A percentile compares a stretch with the other conserved stretches of the same genome.
Conservation (phyloP, 2,113 vertebrate genomes). For the Aegithalos caudatus region DNA sequence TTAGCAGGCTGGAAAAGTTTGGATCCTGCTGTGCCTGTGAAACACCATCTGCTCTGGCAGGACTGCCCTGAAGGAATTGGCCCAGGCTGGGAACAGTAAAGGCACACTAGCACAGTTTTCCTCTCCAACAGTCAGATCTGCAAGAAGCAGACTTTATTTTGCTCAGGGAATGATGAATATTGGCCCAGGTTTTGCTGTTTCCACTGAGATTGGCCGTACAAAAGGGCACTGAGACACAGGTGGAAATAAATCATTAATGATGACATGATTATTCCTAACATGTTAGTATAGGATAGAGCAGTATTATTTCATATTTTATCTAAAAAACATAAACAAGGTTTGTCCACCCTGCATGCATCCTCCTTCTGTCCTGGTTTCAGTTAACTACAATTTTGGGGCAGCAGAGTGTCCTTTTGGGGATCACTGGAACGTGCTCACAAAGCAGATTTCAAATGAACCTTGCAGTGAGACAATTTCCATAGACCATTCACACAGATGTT, state of each 20-base stretch:
- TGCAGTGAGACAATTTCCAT: neutral
- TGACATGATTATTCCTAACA: neutral
- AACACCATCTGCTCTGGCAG: neutral
- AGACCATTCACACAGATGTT: neutral
- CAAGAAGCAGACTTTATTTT: neutral
- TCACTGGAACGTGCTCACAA: neutral
- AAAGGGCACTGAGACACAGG: neutral
- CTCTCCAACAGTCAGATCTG: neutral
- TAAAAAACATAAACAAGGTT: neutral
- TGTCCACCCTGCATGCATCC: neutral
- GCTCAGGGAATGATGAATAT: neutral
- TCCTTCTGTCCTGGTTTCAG: neutral
- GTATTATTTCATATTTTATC: neutral
- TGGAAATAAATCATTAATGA: neutral
- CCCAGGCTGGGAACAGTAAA: neutral
- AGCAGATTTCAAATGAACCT: neutral
- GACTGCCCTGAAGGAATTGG: neutral
- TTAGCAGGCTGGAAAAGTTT: neutral
- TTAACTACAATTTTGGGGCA: neutral
- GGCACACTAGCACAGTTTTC: neutral
- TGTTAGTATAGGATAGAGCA: neutral
- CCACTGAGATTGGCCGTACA: neutral
- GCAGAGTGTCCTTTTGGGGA: neutral
- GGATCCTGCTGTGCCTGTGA: slow-evolving; percentile 1
- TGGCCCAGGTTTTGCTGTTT: neutral